These are phyloP conservation scores for Oscheius sp. DNA, from an alignment of 2,888 invertebrate species.

Conservation along the genomic window DNA sequence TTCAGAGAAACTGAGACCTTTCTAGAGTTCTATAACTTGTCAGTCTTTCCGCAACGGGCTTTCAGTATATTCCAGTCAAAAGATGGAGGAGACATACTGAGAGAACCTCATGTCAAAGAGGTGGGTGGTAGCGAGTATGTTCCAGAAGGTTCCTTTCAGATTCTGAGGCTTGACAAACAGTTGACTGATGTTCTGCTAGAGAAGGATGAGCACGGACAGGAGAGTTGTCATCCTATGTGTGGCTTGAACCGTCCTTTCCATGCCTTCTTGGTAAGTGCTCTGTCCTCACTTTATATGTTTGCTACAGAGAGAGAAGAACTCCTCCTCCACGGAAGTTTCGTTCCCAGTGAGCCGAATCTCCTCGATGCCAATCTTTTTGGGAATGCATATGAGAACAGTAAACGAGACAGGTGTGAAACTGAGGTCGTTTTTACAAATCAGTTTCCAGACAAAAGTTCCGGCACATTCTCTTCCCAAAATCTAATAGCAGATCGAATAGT, in stretches of 20 bases:
- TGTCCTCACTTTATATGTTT: background rate
- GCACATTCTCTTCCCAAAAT: background rate
- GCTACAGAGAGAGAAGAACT: constrained; percentile 20
- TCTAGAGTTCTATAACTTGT: constrained; percentile 38
- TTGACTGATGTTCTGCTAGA: constrained; percentile 39
- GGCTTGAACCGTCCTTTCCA: constrained; percentile 67
- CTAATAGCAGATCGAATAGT: constrained; percentile 52
- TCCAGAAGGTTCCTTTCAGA: constrained; percentile 36
- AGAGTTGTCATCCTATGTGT: constrained; percentile 66
- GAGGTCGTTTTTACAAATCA: no score
- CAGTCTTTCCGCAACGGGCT: constrained; percentile 35
- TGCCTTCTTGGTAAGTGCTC: constrained; percentile 57
- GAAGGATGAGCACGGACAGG: constrained; percentile 47
- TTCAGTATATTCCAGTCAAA: constrained; percentile 40
- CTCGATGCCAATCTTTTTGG: constrained; percentile 46
- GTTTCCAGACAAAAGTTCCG: constrained; percentile 9
- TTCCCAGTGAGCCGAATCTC: constrained; percentile 35
- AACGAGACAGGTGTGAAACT: constrained; percentile 13
- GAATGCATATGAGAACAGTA: constrained; percentile 48
- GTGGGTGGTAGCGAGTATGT: background rate
- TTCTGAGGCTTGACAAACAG: constrained; percentile 45
- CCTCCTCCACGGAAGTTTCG: constrained; percentile 6
- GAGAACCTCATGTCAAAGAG: constrained; percentile 31
- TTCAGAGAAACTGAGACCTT: constrained; percentile 35
- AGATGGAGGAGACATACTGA: constrained; percentile 37